Base-by-base conservation (phyloP, 23 tunicate genomes). In the Trididemnum miniatum region DNA sequence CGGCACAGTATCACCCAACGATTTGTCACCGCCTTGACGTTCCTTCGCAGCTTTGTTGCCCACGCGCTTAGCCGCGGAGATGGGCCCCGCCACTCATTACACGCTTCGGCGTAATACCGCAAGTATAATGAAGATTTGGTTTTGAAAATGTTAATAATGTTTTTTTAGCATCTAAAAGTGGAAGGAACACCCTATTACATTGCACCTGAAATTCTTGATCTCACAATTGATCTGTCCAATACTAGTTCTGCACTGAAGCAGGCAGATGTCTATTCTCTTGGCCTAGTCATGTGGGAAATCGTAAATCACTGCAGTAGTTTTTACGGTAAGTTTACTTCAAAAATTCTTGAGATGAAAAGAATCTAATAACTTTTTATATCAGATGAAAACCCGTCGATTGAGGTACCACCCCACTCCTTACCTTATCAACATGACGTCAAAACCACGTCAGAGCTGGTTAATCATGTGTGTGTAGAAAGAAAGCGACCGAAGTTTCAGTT, bases 231-330 rank as follows among this genome's bases (percentile, higher is more conserved):
- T 59, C 29, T 90, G 1, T 37, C 72, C 1, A 71, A 73, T 26
- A 26, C 7, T 2, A 49, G 78, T 20, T 51, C 51, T 27, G 34
- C 95, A 0, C 72, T 90, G 4, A 90, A 79, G 36, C 95, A 90
- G 32, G 83, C 95, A 59, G 95, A 90, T 51, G 89, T 90, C 27
- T 90, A 90, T 60, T 84, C 95, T 1, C 80, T 74, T 80, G 84
- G 79, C 3, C 39, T 90, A 32, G 89, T 90, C 22, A 80, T 90
- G 79, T 90, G 95, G 95, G 95, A 90, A 72, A 79, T 90, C 33
- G 71, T 67, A 20, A 79, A 34, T 28, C 35, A 77, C 28, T 90
- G 95, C 50, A 49, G 44, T 31, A 82, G 40, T 22, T 90, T 90
- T 51, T 84, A 84, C 44, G 85, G 95, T 84, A 37, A 31, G 82